These are phyloP conservation scores for Micromussa lordhowensis DNA, from an alignment of 92 coral and sea anemone genomes.

Conservation along the genomic window DNA sequence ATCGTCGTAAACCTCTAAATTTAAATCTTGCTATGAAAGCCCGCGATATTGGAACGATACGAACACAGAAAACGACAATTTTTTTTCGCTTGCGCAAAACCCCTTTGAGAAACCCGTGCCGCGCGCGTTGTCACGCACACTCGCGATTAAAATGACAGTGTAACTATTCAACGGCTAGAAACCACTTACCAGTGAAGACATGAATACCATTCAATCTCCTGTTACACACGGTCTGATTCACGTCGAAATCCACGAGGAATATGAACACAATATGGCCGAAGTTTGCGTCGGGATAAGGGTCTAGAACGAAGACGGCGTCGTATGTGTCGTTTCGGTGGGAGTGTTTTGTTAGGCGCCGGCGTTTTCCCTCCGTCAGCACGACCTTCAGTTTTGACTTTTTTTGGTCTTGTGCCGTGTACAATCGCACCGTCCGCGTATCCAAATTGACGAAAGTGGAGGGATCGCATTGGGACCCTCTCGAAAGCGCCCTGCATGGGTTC, in stretches of 20 bases:
- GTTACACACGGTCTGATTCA: constrained; percentile 61
- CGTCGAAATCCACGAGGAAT: constrained; percentile 79
- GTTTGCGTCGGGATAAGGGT: constrained; percentile 90
- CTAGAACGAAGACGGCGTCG: constrained; percentile 87
- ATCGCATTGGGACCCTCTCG: constrained; percentile 68
- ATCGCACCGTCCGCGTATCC: constrained; percentile 74
- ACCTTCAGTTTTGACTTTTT: constrained; percentile 58
- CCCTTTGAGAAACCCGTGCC: neutral
- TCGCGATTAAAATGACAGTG: neutral
- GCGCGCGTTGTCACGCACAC: neutral
- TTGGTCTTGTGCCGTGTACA: constrained; percentile 79
- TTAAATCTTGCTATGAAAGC: constrained; percentile 8
- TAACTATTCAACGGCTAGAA: neutral
- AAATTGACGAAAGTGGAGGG: constrained; percentile 39
- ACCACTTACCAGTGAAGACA: constrained; percentile 80
- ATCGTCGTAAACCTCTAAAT: neutral
- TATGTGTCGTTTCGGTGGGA: constrained; percentile 61
- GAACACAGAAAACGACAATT: neutral
- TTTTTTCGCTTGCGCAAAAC: neutral
- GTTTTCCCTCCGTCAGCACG: constrained; percentile 76
- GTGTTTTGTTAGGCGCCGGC: constrained; percentile 44
- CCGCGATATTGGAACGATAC: neutral
- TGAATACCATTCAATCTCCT: constrained; percentile 57
- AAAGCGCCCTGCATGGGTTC: constrained; percentile 76
- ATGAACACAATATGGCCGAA: constrained; percentile 91